Evolutionary conservation across 1,140 invertebrate species (phyloP).

Genomic region (Wiebesia pumilae): DNA sequence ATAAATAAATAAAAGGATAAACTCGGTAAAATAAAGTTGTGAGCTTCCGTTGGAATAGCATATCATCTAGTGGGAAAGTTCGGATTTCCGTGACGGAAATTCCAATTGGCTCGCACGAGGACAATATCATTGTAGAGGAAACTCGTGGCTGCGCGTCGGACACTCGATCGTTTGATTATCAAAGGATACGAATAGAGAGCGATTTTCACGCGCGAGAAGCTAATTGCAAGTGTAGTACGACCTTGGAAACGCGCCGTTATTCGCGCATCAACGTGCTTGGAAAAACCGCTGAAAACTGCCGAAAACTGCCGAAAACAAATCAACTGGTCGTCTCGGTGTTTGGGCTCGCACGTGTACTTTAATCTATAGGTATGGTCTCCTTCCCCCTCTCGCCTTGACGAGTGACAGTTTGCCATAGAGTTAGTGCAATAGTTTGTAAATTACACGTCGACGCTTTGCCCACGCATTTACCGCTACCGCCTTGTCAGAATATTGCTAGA

Average conservation of each 20-base stretch:
- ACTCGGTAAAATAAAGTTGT: neutral
- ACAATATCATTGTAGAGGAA: slow-evolving; percentile 11
- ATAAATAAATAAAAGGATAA: neutral
- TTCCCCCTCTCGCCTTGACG: neutral
- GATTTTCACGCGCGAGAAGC: neutral
- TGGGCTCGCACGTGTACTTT: neutral
- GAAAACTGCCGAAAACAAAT: neutral
- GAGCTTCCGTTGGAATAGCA: neutral
- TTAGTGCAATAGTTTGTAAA: neutral
- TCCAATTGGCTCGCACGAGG: neutral
- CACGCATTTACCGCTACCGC: neutral
- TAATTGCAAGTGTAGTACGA: neutral
- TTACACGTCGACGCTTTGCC: neutral
- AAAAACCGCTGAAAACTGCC: neutral
- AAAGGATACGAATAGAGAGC: neutral
- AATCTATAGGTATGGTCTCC: neutral
- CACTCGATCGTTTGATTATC: neutral
- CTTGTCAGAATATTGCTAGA: neutral
- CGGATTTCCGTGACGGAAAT: neutral
- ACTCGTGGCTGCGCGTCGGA: neutral
- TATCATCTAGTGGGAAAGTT: neutral
- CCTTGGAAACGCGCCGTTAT: neutral
- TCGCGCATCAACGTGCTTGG: neutral
- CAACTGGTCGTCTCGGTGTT: neutral
- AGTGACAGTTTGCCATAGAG: neutral